Evolutionary conservation across 1,140 invertebrate genomes (phyloP), one percentile per base, ranked within the genome.

Genomic region (Meloidogyne exigua): DNA sequence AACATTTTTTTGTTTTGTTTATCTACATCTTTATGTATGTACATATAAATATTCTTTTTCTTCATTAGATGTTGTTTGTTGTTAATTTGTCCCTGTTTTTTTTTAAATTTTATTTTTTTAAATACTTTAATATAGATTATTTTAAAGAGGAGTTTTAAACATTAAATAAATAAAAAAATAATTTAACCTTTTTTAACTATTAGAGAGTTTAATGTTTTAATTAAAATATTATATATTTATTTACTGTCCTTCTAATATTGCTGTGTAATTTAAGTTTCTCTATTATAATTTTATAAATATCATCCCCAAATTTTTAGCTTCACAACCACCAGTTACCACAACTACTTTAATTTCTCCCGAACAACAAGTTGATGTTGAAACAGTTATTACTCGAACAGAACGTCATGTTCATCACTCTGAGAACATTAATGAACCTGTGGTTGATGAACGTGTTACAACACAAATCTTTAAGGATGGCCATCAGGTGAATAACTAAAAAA

Each of bases 401-500:
- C 82, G 82, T 25, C 78, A 70, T 64, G 82, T 82, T 32, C 83
- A 85, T 49, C 65, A 80, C 2, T 25, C 74, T n/a, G 21, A 74
- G 66, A 63, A 81, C n/a, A 63, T 23, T 25, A 67, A 44, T 15
- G 76, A 57, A 12, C 85, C 85, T 26, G 73, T 87, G n/a, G 85
- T 87, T 23, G 86, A 87, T 63, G 85, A 87, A 65, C 80, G 80
- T 44, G 83, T 81, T 0, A 77, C 82, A 0, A 85, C 81, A 32
- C 86, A 83, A 11, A 75, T 81, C 0, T 86, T 77, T 68, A 75
- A 80, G 42, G 84, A 86, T 68, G 81, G 83, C 36, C 74, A 83
- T 39, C 65, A 77, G 36, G 72, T 73, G 5, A 5, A 65, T 18
- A 44, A 18, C 9, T 28, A 49, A n/a, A n/a, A 28, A 57, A n/a